These are phyloP conservation scores for Drosophila barbarae DNA, from an alignment of 2,888 invertebrate species.

Conservation along the genomic window DNA sequence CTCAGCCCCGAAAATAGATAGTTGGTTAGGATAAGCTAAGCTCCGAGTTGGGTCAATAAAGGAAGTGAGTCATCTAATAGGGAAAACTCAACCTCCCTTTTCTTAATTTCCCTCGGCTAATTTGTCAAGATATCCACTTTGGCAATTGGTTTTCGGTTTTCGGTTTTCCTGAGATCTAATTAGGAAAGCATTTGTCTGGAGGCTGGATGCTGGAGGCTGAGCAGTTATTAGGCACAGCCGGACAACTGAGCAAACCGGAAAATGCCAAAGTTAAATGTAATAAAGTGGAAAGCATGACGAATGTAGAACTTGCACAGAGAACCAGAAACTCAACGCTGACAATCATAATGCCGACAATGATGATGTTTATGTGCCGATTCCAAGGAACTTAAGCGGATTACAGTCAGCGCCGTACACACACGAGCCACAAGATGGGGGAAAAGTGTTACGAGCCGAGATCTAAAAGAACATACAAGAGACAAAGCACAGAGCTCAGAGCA, in stretches of 20 bases:
- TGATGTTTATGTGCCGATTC: slow-evolving; percentile 69
- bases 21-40: slow-evolving; percentile 40
- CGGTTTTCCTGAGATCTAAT: slow-evolving; percentile 51
- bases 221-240: slow-evolving; percentile 37
- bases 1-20: slow-evolving; percentile 23
- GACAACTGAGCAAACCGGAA: slow-evolving; percentile 41
- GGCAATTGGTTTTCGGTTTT: slow-evolving; percentile 24
- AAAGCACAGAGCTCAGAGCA: slow-evolving; percentile 19
- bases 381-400: slow-evolving; percentile 69
- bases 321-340: slow-evolving; percentile 31
- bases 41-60: slow-evolving; percentile 23
- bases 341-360: slow-evolving; percentile 46
- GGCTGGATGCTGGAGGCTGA: slow-evolving; percentile 26
- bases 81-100: slow-evolving; percentile 2
- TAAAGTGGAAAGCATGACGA: slow-evolving; percentile 67
- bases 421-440: slow-evolving; percentile 40
- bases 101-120: slow-evolving; percentile 42
- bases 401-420: slow-evolving; percentile 11
- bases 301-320: slow-evolving; percentile 46
- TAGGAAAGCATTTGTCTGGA: slow-evolving; percentile 56
- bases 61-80: slow-evolving; percentile 42
- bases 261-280: slow-evolving; percentile 44
- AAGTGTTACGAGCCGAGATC: slow-evolving; percentile 65
- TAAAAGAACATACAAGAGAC: slow-evolving; percentile 29
- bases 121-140: slow-evolving; percentile 47